A percentile compares a stretch with the other conserved stretches of the same genome.
These are phyloP conservation scores for Zosterops pallidus DNA, from an alignment of 2,113 vertebrate species.

Conservation along the genomic window DNA sequence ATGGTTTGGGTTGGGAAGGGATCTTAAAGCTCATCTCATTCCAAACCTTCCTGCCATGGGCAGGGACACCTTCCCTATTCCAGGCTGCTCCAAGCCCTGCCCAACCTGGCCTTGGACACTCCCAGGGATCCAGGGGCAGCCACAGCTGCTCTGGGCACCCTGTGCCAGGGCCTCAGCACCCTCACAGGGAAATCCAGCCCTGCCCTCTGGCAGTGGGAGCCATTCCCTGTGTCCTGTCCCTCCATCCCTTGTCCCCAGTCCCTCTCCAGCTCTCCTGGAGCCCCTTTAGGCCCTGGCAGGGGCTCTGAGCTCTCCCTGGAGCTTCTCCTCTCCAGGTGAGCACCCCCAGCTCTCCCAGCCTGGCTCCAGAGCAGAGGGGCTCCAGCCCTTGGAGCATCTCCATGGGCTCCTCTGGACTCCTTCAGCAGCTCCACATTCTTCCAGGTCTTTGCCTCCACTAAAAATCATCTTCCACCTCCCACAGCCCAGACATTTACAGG, in stretches of 20 bases:
- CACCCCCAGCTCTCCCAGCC: not conserved
- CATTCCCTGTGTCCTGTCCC: not conserved
- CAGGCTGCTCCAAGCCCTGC: accelerated
- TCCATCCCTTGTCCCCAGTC: accelerated
- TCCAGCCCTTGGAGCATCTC: accelerated
- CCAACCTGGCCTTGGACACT: accelerated
- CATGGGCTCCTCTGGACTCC: not conserved
- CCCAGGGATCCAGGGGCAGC: not conserved
- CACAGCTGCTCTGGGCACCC: not conserved
- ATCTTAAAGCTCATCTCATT: not conserved
- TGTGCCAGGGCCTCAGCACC: accelerated
- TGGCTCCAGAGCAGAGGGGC: not conserved
- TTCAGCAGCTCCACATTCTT: not conserved
- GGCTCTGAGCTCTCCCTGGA: not conserved
- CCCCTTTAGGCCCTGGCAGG: accelerated
- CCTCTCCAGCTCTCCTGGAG: not conserved
- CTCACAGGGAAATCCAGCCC: accelerated
- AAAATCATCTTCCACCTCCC: not conserved
- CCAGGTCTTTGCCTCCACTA: not conserved
- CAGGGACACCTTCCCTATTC: accelerated
- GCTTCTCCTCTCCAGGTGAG: not conserved
- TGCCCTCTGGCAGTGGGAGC: accelerated
- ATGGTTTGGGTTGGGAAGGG: not conserved
- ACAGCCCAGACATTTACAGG: not conserved
- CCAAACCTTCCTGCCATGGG: not conserved